These are phyloP conservation scores for Orchesella cincta DNA, from an alignment of 1,140 invertebrate genomes.

Conservation along the genomic window DNA sequence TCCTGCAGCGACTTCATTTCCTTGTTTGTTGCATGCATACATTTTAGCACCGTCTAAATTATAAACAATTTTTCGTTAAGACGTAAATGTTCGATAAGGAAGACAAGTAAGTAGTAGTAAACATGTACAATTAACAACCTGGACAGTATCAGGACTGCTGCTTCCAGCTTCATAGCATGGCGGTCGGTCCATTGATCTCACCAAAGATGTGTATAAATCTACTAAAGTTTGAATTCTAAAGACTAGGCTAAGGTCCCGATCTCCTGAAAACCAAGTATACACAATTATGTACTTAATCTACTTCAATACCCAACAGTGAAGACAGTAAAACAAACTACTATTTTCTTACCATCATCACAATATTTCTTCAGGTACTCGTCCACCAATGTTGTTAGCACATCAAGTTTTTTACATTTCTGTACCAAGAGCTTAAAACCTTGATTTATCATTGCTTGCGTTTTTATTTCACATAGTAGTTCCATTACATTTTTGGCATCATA, in stretches of 20 bases:
- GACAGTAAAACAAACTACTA: constrained; percentile 14
- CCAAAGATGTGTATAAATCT: constrained; percentile 41
- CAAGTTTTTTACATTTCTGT: constrained; percentile 63
- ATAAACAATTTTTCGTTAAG: constrained; percentile 7
- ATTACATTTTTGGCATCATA: constrained; percentile 60
- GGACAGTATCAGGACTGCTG: constrained; percentile 4
- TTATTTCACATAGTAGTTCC: constrained; percentile 66
- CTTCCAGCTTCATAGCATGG: constrained; percentile 38
- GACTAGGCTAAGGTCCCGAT: constrained; percentile 39
- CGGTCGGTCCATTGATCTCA: constrained; percentile 20
- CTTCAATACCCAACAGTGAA: no score
- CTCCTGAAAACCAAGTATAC: constrained; percentile 51
- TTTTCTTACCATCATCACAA: constrained; percentile 53
- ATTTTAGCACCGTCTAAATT: constrained; percentile 44
- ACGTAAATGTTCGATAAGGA: background rate
- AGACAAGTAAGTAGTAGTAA: constrained; percentile 17
- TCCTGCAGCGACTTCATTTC: constrained; percentile 42
- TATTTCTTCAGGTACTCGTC: constrained; percentile 59
- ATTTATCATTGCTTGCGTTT: constrained; percentile 71
- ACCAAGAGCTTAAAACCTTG: constrained; percentile 72
- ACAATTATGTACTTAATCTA: constrained; percentile 11
- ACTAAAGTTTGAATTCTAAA: constrained; percentile 41
- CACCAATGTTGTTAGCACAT: constrained; percentile 58
- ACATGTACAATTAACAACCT: constrained; percentile 11
- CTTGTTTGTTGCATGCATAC: constrained; percentile 43